Evolutionary conservation across 2,797 vertebrate species (phyloP), one percentile per base, ranked within the genome.

Genomic region (Cirrhinus molitorella): DNA sequence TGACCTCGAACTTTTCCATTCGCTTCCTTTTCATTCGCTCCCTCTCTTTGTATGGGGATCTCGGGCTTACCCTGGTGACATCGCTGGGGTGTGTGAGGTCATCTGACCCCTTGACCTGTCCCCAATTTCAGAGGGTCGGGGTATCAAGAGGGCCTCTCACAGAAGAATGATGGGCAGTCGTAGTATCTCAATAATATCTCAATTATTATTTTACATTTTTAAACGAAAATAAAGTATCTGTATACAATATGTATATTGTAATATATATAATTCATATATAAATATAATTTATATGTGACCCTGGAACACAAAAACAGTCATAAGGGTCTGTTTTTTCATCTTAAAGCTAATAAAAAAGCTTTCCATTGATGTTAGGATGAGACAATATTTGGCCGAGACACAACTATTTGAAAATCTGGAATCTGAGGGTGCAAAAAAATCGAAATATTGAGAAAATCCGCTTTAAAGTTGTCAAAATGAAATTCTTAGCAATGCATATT

Each of bases 41-140:
- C 21, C 6, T 66, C 43, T 17, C 57, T 83, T 79, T 83, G 45
- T 65, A 63, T 47, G 53, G 28, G 74, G 66, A 83, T 77, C 55
- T 70, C 31, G 9, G 55, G 21, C 70, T 86, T 63, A 83, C 82
- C 65, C 59, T 83, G n/a, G 80, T 84, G 81, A 83, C 86, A 81
- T 87, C 43, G 70, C 21, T 19, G 82, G 86, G 85, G 85, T 83
- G 59, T 85, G 81, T 51, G 71, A 86, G 90, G 89, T 92, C 80
- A 89, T 51, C 53, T 79, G 47, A 87, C 85, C 83, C 63, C 85
- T 85, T 85, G 51, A 87, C 84, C 88, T 78, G 34, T 70, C 85
- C 79, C 47, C 77, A 73, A 59, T 73, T 87, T 51, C 53, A 74
- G 23, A 80, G 61, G 25, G 71, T 53, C 59, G 43, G 59, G 51